Conservation (phyloP, 2,888 invertebrate species). For the Amaurobius ferox region DNA sequence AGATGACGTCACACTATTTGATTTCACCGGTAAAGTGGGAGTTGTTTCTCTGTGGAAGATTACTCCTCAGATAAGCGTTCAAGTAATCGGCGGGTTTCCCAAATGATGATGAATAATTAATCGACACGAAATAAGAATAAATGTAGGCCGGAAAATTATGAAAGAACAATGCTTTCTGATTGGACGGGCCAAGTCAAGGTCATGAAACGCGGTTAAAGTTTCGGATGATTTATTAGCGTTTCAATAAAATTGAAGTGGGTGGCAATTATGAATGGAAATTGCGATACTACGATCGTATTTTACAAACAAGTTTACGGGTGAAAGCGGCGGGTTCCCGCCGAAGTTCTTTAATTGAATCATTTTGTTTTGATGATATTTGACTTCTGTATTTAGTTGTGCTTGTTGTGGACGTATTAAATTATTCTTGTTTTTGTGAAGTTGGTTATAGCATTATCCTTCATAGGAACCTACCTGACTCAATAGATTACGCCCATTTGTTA, state of each 20-base stretch:
- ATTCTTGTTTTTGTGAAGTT: too few relatives aligned
- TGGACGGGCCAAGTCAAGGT: neutral
- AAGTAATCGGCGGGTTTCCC: conserved; percentile 1
- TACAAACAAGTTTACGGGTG: neutral
- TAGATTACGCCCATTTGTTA: too few relatives aligned
- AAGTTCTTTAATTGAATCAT: neutral
- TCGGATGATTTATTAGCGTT: conserved; percentile 4
- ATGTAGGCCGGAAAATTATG: neutral
- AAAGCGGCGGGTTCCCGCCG: neutral
- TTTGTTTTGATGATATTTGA: neutral
- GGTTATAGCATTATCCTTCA: too few relatives aligned
- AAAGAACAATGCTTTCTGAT: conserved; percentile 3
- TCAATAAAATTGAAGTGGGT: neutral
- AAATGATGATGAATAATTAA: conserved; percentile 11
- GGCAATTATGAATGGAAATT: conserved; percentile 18
- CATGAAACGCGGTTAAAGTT: neutral
- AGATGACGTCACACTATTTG: neutral
- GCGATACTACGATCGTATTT: neutral
- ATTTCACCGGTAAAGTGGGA: neutral
- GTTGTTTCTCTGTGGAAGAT: neutral
- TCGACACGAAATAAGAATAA: neutral
- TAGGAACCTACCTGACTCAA: too few relatives aligned
- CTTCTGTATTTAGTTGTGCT: conserved; percentile 7
- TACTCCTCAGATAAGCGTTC: neutral
- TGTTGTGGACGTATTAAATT: too few relatives aligned